These are phyloP conservation scores for Neoitamus cyanurus DNA, from an alignment of 2,888 invertebrate species.

Conservation along the genomic window DNA sequence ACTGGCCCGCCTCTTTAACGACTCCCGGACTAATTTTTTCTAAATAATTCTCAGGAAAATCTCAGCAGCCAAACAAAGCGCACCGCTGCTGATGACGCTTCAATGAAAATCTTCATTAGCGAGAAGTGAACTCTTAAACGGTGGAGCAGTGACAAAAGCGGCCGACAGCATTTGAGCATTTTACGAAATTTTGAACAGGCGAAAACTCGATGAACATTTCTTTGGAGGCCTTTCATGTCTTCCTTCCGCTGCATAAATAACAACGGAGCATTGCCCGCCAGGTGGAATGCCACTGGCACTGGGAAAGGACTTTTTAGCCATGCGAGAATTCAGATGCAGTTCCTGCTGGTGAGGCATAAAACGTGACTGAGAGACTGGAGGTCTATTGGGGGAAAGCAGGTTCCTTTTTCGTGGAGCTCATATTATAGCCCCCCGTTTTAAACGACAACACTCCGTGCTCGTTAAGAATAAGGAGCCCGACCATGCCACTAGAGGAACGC, in stretches of 20 bases:
- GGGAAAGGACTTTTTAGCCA: not conserved
- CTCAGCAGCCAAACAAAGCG: not conserved
- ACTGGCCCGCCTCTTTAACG: not conserved
- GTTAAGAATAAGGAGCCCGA: not conserved
- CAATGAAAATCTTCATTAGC: not conserved
- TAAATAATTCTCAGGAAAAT: not conserved
- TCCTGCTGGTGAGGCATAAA: not conserved
- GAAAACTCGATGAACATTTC: not conserved
- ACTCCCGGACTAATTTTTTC: not conserved
- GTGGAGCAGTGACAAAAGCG: not conserved
- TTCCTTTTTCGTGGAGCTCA: not conserved
- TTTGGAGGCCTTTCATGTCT: not conserved
- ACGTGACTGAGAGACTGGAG: not conserved
- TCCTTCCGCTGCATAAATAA: not conserved
- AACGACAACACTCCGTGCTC: not conserved
- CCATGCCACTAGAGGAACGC: not conserved
- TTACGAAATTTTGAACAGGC: not conserved
- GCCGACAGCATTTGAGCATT: not conserved
- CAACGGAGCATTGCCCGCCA: not conserved
- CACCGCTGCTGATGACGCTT: not conserved
- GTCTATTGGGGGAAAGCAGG: not conserved
- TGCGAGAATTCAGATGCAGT: not conserved
- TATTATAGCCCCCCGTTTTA: not conserved
- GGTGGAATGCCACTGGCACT: not conserved
- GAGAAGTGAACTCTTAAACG: not conserved